These are phyloP conservation scores for Acinonyx jubatus DNA, from an alignment of 2,113 vertebrate species.

Conservation along the genomic window DNA sequence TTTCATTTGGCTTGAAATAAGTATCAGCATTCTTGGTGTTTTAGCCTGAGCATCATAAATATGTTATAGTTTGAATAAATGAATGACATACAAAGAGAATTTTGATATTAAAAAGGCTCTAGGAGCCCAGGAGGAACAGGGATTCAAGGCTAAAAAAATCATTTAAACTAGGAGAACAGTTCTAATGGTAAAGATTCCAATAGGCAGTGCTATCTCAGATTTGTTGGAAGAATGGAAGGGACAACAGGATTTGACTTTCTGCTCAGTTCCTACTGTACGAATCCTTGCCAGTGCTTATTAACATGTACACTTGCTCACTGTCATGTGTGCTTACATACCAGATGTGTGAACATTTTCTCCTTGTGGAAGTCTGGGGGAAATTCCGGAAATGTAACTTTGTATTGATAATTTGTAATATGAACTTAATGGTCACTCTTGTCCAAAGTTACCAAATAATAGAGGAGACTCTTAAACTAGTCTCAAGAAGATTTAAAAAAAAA, in stretches of 20 bases:
- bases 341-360: not conserved
- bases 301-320: not conserved
- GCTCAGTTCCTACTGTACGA: not conserved
- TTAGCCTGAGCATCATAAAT: not conserved
- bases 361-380: not conserved
- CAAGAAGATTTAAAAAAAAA: conserved; percentile 2
- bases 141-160: not conserved
- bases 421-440: not conserved
- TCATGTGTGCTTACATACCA: not conserved
- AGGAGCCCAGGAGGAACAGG: not conserved
- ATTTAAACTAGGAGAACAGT: not conserved
- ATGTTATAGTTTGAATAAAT: not conserved
- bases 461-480: not conserved
- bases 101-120: not conserved
- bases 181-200: not conserved
- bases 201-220: not conserved
- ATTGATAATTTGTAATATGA: not conserved
- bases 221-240: not conserved
- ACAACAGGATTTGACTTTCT: not conserved
- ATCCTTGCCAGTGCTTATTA: not conserved
- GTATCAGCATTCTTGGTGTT: not conserved
- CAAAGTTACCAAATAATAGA: conserved; percentile 46
- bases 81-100: not conserved
- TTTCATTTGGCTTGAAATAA: conserved; percentile 13
- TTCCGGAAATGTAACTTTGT: not conserved